These are phyloP conservation scores for Neolamprologus brichardi DNA, from an alignment of 2,113 vertebrate species.

Conservation along the genomic window DNA sequence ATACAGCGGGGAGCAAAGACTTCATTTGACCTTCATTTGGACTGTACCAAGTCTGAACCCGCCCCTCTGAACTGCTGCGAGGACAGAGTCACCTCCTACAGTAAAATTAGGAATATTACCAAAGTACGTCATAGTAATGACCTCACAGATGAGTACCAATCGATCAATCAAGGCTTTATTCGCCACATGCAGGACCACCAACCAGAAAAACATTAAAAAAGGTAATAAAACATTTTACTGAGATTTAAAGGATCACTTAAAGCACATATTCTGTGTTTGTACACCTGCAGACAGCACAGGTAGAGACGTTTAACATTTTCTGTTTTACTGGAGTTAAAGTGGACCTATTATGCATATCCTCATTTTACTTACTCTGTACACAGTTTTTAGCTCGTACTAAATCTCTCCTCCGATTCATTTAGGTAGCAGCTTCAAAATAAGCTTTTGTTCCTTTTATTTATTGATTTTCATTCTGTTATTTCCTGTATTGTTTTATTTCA, in stretches of 20 bases:
- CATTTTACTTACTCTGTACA: neutral
- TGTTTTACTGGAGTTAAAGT: neutral
- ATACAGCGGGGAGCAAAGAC: constrained; percentile 25
- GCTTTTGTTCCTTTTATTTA: neutral
- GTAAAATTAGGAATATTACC: neutral
- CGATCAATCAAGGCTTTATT: too few species aligned
- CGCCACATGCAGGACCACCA: neutral
- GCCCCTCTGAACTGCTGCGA: neutral
- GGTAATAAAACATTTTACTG: neutral
- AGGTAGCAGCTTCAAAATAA: neutral
- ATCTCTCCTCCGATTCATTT: neutral
- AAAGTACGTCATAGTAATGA: neutral
- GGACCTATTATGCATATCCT: neutral
- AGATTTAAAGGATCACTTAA: neutral
- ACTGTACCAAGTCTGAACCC: neutral
- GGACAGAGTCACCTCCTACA: neutral
- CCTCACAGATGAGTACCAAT: neutral
- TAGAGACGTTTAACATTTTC: neutral
- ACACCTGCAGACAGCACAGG: neutral
- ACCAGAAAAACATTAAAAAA: neutral
- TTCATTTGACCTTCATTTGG: neutral
- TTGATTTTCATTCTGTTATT: neutral
- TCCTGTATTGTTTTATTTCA: neutral
- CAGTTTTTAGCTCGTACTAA: fast-evolving
- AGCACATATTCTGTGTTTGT: neutral